phyloP scores from a whole-genome alignment of 2,113 vertebrate genomes.

The Paracanthobrama guichenoti region DNA sequence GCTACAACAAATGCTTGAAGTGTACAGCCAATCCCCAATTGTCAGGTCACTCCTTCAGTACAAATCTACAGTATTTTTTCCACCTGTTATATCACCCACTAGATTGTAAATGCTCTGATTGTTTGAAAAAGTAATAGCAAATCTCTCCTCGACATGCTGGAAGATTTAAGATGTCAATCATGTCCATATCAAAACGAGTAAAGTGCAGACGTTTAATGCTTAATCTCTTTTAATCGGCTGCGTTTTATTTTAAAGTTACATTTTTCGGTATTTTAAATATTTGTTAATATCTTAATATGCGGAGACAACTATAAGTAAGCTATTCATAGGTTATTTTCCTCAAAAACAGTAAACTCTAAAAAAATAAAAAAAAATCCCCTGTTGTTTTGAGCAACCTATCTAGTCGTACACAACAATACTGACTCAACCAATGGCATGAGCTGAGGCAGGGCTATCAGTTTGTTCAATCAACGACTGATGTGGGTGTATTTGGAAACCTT shows the following conservation, averaged over 20 bases:
- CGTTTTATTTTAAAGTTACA: background rate
- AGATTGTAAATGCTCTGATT: background rate
- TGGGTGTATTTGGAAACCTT: background rate
- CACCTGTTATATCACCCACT: background rate
- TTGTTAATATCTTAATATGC: background rate
- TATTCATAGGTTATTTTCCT: background rate
- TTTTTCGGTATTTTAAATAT: background rate
- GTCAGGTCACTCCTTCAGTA: background rate
- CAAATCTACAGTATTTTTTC: background rate
- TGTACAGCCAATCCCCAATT: background rate
- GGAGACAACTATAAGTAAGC: background rate
- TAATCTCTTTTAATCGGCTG: background rate
- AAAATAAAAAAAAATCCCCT: background rate
- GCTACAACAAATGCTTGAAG: background rate
- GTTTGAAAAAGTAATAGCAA: background rate
- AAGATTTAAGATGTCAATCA: background rate
- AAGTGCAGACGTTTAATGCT: background rate
- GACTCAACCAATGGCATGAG: background rate
- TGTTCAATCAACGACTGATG: background rate
- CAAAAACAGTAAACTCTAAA: background rate
- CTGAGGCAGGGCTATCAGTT: background rate
- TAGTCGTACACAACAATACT: background rate
- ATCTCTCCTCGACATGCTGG: background rate
- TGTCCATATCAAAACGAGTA: background rate
- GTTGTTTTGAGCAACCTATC: background rate